A percentile compares a stretch with the other conserved stretches of the same genome.
These are phyloP conservation scores for Ophiodon elongatus DNA, from an alignment of 2,113 vertebrate species.

Conservation along the genomic window DNA sequence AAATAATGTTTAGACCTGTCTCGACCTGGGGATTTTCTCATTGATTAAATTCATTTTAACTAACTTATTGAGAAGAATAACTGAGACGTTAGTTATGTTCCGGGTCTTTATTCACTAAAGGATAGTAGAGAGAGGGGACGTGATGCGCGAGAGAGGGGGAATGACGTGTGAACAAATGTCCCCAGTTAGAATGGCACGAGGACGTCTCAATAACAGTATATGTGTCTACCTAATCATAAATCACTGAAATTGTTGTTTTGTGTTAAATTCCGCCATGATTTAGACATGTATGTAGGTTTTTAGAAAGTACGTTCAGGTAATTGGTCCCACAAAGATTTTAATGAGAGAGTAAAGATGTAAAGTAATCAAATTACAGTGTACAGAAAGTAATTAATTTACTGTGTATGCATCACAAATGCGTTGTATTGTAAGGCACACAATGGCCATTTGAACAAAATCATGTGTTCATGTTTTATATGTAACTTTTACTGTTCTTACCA, in stretches of 20 bases:
- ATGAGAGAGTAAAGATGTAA: not conserved
- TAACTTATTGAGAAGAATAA: not conserved
- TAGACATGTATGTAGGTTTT: not conserved
- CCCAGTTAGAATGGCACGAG: not conserved
- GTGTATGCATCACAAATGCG: not conserved
- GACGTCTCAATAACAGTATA: not conserved
- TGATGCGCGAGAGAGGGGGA: not conserved
- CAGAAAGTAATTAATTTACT: not conserved
- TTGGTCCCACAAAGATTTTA: not conserved
- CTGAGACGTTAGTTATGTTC: not conserved
- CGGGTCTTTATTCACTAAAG: not conserved
- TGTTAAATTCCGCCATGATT: not conserved
- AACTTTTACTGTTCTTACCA: constrained; percentile 4
- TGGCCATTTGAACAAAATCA: not conserved
- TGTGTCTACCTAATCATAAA: not conserved
- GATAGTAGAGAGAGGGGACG: not conserved
- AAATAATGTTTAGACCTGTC: not conserved
- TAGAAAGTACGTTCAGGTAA: not conserved
- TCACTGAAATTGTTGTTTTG: not conserved
- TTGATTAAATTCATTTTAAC: not conserved
- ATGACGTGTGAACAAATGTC: not conserved
- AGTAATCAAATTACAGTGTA: not conserved
- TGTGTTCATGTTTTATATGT: not conserved
- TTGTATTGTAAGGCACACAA: not conserved
- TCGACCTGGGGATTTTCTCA: not conserved